Conservation (phyloP, 1,140 invertebrate genomes). For the Aporrectodea caliginosa region DNA sequence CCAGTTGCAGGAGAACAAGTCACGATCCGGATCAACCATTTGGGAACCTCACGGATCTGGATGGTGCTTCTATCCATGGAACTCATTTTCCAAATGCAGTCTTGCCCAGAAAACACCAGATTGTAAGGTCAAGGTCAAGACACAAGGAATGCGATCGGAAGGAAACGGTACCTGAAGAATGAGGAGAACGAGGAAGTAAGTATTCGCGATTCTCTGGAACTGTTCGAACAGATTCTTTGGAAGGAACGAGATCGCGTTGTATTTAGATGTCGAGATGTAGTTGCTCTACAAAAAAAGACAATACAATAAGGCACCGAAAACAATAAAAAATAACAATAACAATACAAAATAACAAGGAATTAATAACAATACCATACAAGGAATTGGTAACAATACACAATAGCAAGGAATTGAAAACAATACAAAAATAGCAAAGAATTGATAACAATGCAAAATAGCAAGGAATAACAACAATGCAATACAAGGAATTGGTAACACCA, state of each 20-base stretch:
- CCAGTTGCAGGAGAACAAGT: too few relatives aligned
- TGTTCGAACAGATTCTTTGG: constrained; percentile 97
- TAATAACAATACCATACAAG: neutral
- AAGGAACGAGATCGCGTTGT: constrained; percentile 87
- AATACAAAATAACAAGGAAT: neutral
- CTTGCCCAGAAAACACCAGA: too few relatives aligned
- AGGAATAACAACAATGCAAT: neutral
- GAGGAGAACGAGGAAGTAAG: constrained; percentile 96
- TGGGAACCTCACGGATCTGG: too few relatives aligned
- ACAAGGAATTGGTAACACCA: too few relatives aligned
- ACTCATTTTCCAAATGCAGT: too few relatives aligned
- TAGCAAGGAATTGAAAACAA: neutral
- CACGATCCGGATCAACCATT: too few relatives aligned
- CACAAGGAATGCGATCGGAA: too few relatives aligned
- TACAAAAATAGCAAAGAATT: neutral
- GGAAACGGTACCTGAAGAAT: constrained; percentile 84
- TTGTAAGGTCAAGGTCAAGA: too few relatives aligned
- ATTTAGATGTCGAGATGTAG: constrained; percentile 94
- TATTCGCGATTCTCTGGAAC: constrained; percentile 93
- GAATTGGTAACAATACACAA: neutral
- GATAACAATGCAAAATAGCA: neutral
- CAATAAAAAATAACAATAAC: neutral
- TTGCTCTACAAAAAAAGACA: constrained; percentile 71
- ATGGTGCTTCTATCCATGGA: too few relatives aligned
- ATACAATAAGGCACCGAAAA: neutral